These are phyloP conservation scores for Sebastes fasciatus DNA, from an alignment of 2,113 vertebrate genomes.

Conservation along the genomic window DNA sequence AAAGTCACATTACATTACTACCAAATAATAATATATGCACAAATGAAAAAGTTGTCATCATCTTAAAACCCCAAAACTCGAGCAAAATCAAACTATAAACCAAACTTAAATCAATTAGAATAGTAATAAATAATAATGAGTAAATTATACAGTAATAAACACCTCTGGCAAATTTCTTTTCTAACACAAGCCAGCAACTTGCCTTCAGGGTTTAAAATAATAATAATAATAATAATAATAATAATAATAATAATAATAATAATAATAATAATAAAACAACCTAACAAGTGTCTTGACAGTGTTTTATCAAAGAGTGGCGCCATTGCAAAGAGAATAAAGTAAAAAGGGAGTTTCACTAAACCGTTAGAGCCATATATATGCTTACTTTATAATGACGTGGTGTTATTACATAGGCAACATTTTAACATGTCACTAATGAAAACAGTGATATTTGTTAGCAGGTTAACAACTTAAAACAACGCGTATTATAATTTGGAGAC, in stretches of 20 bases:
- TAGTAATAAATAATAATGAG: background rate
- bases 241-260: too few species aligned
- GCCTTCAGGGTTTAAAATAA: background rate
- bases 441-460: background rate
- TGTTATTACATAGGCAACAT: background rate
- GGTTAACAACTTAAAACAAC: background rate
- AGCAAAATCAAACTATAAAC: background rate
- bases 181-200: background rate
- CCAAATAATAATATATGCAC: background rate
- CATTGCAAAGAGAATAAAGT: conserved; percentile 21
- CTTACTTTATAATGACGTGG: background rate
- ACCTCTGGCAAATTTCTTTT: background rate
- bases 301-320: conserved; percentile 55
- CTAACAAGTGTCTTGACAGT: conserved; percentile 45
- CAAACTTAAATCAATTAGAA: background rate
- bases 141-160: background rate
- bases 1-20: background rate
- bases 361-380: background rate
- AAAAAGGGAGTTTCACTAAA: background rate
- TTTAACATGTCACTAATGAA: background rate
- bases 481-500: background rate
- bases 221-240: background rate
- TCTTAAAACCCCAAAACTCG: background rate
- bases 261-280: background rate
- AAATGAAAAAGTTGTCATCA: background rate